These are phyloP conservation scores for Stegastes partitus DNA, from an alignment of 2,113 vertebrate genomes.

Conservation along the genomic window DNA sequence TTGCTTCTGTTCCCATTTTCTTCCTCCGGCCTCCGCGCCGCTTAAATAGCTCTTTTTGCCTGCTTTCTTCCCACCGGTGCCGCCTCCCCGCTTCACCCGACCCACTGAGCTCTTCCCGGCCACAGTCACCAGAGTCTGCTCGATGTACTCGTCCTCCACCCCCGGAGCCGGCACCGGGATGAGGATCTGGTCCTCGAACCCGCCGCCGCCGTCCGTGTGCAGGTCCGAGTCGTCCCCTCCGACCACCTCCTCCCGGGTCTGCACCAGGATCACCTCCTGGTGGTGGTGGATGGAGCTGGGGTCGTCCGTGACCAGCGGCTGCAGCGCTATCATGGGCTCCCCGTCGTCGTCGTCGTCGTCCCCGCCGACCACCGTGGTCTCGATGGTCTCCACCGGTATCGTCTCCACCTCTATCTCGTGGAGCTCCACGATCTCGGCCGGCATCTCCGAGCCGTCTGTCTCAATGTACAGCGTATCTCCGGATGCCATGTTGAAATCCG, in stretches of 20 bases:
- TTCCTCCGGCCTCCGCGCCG: conserved; percentile 88
- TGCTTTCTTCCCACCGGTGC: conserved; percentile 91
- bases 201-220: conserved; percentile 89
- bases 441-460: conserved; percentile 98
- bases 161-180: conserved; percentile 95
- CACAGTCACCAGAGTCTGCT: conserved; percentile 96
- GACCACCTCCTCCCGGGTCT: conserved; percentile 98
- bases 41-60: conserved; percentile 96
- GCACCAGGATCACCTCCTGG: conserved; percentile 98
- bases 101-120: conserved; percentile 92
- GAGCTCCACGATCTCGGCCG: conserved; percentile 97
- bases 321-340: conserved; percentile 96
- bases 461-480: conserved; percentile 97
- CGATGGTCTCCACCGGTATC: conserved; percentile 97
- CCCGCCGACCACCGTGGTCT: conserved; percentile 95
- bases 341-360: conserved; percentile 92
- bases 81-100: conserved; percentile 90
- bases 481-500: conserved; percentile 93
- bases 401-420: conserved; percentile 99
- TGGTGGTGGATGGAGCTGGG: conserved; percentile 91
- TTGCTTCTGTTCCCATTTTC: conserved; percentile 99
- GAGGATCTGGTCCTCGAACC: conserved; percentile 96
- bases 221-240: conserved; percentile 96
- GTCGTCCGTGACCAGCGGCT: conserved; percentile 94
- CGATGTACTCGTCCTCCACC: conserved; percentile 96